Percentiles rank a stretch among this genome's conserved stretches.
phyloP scores from a whole-genome alignment of 2,797 vertebrate genomes.

The Helarctos malayanus region DNA sequence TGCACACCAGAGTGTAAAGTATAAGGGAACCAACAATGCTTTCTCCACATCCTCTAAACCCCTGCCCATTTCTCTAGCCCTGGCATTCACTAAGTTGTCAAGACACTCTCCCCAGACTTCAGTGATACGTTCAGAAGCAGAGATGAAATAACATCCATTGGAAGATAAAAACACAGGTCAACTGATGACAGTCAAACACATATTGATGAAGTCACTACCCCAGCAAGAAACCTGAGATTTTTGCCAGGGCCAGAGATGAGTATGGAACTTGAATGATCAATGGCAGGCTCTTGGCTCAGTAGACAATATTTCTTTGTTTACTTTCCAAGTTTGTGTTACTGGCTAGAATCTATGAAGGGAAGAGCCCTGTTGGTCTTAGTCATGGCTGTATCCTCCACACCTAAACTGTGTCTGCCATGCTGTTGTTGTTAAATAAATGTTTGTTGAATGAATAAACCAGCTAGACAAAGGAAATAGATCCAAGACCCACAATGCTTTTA shows the following conservation, averaged over 20 bases:
- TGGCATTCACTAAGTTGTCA: background rate
- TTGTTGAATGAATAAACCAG: background rate
- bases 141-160: background rate
- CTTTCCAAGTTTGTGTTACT: background rate
- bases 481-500: background rate
- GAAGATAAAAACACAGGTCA: conserved; percentile 47
- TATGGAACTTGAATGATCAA: background rate
- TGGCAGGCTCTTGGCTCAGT: background rate
- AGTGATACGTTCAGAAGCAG: background rate
- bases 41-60: background rate
- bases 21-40: background rate
- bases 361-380: background rate
- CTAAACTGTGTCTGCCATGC: background rate
- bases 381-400: background rate
- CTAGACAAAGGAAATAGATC: background rate
- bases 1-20: background rate
- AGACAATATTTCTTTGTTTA: background rate
- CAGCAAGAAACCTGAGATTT: background rate
- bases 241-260: background rate
- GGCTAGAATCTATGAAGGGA: background rate
- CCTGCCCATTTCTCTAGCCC: background rate
- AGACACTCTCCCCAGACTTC: background rate
- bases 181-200: background rate
- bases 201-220: background rate
- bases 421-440: background rate